These are phyloP conservation scores for Pantherophis vulpinus DNA, from an alignment of 2,797 vertebrate genomes.

Conservation along the genomic window DNA sequence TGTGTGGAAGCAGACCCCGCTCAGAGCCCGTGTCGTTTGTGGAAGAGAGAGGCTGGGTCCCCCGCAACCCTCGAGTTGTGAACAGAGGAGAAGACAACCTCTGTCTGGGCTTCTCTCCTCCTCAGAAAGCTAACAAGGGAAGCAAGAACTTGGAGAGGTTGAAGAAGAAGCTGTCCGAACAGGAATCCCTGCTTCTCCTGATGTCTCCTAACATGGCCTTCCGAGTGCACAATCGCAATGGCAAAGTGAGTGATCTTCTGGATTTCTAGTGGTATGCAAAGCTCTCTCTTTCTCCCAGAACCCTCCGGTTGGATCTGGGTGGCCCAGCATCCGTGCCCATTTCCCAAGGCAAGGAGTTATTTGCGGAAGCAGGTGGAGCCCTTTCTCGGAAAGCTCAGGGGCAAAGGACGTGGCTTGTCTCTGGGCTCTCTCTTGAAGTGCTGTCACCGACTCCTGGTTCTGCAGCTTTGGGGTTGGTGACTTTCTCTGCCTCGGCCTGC, in stretches of 20 bases:
- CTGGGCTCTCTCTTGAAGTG: neutral
- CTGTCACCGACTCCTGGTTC: neutral
- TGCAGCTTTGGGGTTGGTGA: neutral
- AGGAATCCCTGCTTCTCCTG: constrained; percentile 89
- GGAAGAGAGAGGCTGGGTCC: neutral
- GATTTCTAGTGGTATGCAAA: neutral
- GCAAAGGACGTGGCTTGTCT: neutral
- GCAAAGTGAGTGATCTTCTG: constrained; percentile 80
- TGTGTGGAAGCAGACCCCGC: too few relatives aligned
- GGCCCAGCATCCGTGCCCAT: neutral
- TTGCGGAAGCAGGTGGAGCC: neutral
- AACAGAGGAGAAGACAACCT: neutral
- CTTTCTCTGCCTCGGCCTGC: neutral
- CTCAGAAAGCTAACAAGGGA: constrained; percentile 88
- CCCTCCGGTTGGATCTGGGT: neutral
- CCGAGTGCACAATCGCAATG: constrained; percentile 86
- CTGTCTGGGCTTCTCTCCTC: neutral
- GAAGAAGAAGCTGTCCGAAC: constrained; percentile 91
- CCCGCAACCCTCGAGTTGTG: neutral
- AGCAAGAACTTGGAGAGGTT: constrained; percentile 85
- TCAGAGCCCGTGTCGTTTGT: too few relatives aligned
- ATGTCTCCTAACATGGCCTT: constrained; percentile 95
- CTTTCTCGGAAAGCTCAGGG: neutral
- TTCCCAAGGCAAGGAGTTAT: neutral
- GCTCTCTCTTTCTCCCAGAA: neutral